Conservation (phyloP, 2,113 vertebrate genomes). For the Brachypodius melanocephalos region DNA sequence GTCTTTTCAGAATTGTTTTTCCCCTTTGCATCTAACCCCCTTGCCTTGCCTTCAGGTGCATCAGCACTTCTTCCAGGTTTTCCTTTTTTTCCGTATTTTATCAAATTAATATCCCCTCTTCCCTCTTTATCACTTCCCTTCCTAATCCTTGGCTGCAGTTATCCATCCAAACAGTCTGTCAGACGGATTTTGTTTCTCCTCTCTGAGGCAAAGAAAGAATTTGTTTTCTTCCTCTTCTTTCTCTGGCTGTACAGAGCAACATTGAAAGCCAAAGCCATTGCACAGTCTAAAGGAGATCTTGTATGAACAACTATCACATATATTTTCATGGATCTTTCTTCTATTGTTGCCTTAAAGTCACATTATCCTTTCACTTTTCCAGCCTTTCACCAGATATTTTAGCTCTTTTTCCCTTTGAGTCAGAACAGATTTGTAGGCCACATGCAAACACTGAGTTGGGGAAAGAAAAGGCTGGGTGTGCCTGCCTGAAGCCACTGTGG, state of each 20-base stretch:
- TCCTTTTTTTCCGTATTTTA: not conserved
- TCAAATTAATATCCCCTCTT: not conserved
- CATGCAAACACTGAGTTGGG: accelerated
- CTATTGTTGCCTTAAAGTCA: not conserved
- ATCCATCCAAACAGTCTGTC: not conserved
- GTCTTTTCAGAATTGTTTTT: not conserved
- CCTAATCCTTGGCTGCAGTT: not conserved
- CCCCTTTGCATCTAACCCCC: accelerated
- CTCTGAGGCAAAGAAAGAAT: not conserved
- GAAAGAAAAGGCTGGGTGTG: not conserved
- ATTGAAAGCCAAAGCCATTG: not conserved
- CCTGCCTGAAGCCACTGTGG: not conserved
- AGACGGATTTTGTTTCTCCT: not conserved
- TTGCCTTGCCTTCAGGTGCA: not conserved
- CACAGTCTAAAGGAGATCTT: not conserved
- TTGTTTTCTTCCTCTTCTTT: not conserved
- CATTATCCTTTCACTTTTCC: not conserved
- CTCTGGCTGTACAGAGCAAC: not conserved
- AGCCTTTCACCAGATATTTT: not conserved
- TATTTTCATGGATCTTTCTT: not conserved
- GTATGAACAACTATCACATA: not conserved
- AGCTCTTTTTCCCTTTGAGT: not conserved
- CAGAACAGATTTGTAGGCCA: not conserved
- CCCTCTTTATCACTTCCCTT: not conserved
- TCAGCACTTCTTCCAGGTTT: not conserved